Base-by-base conservation (phyloP, 2,113 vertebrate genomes). In the Channa argus region DNA sequence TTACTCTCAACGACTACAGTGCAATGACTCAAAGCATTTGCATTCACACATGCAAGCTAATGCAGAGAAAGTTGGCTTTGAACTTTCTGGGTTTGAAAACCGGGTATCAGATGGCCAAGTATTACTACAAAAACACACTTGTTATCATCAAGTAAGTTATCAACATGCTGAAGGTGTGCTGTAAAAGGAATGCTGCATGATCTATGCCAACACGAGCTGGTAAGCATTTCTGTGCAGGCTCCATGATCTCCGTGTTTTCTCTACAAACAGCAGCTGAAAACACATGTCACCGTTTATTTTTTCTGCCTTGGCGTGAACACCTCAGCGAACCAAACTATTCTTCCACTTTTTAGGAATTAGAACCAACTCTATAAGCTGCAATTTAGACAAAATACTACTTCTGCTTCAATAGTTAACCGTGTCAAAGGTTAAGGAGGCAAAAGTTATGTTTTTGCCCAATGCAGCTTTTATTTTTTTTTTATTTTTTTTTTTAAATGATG, bases 371-470 rank as follows among this genome's bases (percentile, higher is more conserved):
- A 10, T 24, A 5, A 2, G 41, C 6, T 33, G 5, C 6, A 14
- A 12, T 7, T 6, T 15, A 13, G 41, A 7, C 5, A 59, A 39
- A 24, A 72, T 5, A 33, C 34, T 14, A 36, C 37, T 45, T 5
- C 37, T 58, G 14, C 51, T 62, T 67, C 13, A 39, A 51, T 38
- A 9, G 15, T 69, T 64, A 71, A 68, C 73, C 47, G 49, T 61
- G 15, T 74, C 55, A 71, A 51, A 74, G 46, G 12, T 12, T 10
- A 63, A 54, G n/a, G 5, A 2, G 3, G 8, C 39, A 60, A 56
- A 77, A 12, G 68, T 15, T 39, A 34, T 33, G 45, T 47, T 54
- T 11, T 24, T 36, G 37, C 2, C 8, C 49, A 8, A 39, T 41
- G 46, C 7, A 61, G 43, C 64, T 74, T 47, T n/a, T 45, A 39